phyloP scores from a whole-genome alignment of 2,888 invertebrate species.

The Meghimatium bilineatum region DNA sequence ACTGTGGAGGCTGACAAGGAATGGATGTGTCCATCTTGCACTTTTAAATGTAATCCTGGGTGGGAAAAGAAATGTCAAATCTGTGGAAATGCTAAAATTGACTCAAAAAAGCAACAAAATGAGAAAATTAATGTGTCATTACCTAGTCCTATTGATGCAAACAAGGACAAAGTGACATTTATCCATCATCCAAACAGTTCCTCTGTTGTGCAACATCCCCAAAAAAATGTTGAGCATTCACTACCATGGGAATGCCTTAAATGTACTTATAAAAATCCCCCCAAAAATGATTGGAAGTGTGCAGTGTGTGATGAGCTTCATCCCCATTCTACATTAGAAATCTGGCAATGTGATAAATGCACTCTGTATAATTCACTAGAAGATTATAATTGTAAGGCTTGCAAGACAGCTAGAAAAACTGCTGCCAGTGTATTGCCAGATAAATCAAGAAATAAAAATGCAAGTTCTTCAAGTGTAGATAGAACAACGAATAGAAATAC shows the following conservation, averaged over 20 bases:
- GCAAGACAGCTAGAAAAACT: constrained; percentile 81
- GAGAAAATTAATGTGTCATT: constrained; percentile 28
- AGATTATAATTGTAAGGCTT: constrained; percentile 85
- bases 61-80: constrained; percentile 89
- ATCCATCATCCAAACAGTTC: constrained; percentile 39
- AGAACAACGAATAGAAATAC: neutral
- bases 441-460: neutral
- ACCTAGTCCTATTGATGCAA: constrained; percentile 53
- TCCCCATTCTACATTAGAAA: constrained; percentile 5
- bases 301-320: constrained; percentile 49
- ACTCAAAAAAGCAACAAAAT: neutral
- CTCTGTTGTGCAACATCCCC: constrained; percentile 27
- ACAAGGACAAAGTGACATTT: constrained; percentile 52
- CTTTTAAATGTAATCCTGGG: constrained; percentile 90
- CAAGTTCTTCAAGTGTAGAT: neutral
- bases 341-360: constrained; percentile 66
- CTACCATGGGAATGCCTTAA: constrained; percentile 52
- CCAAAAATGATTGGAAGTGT: constrained; percentile 40
- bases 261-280: constrained; percentile 53
- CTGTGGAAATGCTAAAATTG: constrained; percentile 78
- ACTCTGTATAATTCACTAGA: constrained; percentile 83
- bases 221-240: neutral
- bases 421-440: neutral
- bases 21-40: constrained; percentile 93
- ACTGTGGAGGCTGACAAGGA: constrained; percentile 68